Evolutionary conservation across 2,888 invertebrate species (phyloP).

Genomic region (Hydrotaea cyrtoneurina): DNA sequence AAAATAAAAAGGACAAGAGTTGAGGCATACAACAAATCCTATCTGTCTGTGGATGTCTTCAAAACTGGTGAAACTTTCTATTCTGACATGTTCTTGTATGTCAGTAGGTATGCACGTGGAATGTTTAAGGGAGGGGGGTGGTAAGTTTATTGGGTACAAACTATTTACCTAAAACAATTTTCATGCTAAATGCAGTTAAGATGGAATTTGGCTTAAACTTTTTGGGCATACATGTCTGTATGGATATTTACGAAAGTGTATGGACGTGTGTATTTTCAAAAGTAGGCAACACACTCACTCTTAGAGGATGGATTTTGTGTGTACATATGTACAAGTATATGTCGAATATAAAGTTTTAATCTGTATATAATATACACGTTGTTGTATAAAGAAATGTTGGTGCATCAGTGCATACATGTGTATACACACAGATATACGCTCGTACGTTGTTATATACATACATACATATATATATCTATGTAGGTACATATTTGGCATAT

Average conservation of each 20-base stretch:
- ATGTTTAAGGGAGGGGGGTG: neutral
- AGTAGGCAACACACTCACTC: neutral
- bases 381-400: neutral
- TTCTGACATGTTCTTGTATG: neutral
- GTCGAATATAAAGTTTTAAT: neutral
- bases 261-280: neutral
- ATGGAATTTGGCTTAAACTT: slow-evolving; percentile 14
- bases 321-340: neutral
- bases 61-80: neutral
- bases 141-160: slow-evolving; percentile 32
- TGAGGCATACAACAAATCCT: neutral
- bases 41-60: neutral
- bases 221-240: neutral
- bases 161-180: slow-evolving; percentile 40
- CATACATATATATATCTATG: too few relatives aligned
- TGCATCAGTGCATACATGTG: neutral
- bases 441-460: neutral
- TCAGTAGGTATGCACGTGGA: neutral
- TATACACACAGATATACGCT: neutral
- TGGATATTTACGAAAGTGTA: too few relatives aligned
- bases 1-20: neutral
- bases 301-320: neutral
- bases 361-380: neutral
- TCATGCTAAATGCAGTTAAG: slow-evolving; percentile 27
- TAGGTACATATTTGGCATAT: neutral